Conservation (phyloP, 1,140 invertebrate genomes). For the Homarus americanus region DNA sequence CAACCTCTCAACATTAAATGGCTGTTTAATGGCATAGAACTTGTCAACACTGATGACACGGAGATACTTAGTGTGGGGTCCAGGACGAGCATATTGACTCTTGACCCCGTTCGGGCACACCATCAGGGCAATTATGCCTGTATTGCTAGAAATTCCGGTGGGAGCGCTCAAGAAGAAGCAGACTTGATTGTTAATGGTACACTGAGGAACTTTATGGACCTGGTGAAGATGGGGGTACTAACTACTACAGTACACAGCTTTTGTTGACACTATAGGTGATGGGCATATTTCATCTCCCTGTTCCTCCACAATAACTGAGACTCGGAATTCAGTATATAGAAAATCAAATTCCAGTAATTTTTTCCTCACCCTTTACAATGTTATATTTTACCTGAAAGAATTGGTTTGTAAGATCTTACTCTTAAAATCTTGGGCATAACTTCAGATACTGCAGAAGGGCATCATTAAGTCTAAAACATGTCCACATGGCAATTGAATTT, state of each 20-base stretch:
- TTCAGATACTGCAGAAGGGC: neutral
- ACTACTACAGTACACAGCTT: constrained; percentile 41
- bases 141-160: constrained; percentile 84
- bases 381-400: neutral
- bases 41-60: constrained; percentile 65
- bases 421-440: neutral
- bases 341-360: no score
- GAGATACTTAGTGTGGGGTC: constrained; percentile 63
- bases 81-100: constrained; percentile 75
- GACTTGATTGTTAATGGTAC: constrained; percentile 73
- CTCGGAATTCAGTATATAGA: no score
- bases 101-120: constrained; percentile 73
- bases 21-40: constrained; percentile 83
- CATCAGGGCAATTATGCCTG: constrained; percentile 77
- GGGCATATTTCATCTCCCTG: constrained; percentile 44
- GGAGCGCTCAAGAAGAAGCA: constrained; percentile 74
- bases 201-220: constrained; percentile 26
- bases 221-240: constrained; percentile 39
- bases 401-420: neutral
- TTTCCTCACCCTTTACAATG: no score
- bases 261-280: neutral
- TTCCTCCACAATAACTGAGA: constrained; percentile 21
- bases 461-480: neutral
- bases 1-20: constrained; percentile 88
- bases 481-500: neutral